Base-by-base conservation (phyloP, 2,113 vertebrate species). In the Cyanoramphus novaezelandiae region DNA sequence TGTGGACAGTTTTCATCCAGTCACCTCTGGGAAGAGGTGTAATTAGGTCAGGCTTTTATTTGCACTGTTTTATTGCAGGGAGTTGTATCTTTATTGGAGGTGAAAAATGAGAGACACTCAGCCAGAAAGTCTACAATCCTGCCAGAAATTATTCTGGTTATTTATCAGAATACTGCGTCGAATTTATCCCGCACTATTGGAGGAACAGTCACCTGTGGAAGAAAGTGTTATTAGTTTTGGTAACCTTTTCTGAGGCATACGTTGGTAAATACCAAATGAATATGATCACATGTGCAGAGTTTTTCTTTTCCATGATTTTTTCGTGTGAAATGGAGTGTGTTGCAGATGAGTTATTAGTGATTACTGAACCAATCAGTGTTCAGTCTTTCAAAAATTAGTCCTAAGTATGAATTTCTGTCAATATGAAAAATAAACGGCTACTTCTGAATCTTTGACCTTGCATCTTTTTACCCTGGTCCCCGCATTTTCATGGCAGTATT, bases 41-140 rank as follows among this genome's bases (percentile, higher is more conserved):
- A 74, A 80, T 28, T 0, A 1, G 7, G 6, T 79, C 24, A 72
- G 33, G 11, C 20, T 44, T 83, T 62, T 59, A 27, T 88, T 83
- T 95, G 23, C 50, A 86, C 44, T 57, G 18, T 82, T 97, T 93
- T 93, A 69, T 82, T 94, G 24, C 47, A 70, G 65, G 13, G 17
- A 91, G 59, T 89, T 89, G 94, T 92, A 19, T 76, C 70, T 95
- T 93, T 86, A 91, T 31, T 86, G 55, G 71, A 82, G 47, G 37
- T 83, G 59, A 90, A 86, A 81, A 87, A 2, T 3, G 8, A 37
- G 95, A n/a, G 8, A 9, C 28, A 23, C 76, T n/a, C 57, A 96
- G 60, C n/a, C 86, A 82, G 68, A 85, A 97, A 70, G 49, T 84
- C 79, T 91, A 62, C 75, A 92, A 6, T 64, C n/a, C 43, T 79